phyloP scores from a whole-genome alignment of 2,888 invertebrate species.

The Euspilapteryx auroguttella region DNA sequence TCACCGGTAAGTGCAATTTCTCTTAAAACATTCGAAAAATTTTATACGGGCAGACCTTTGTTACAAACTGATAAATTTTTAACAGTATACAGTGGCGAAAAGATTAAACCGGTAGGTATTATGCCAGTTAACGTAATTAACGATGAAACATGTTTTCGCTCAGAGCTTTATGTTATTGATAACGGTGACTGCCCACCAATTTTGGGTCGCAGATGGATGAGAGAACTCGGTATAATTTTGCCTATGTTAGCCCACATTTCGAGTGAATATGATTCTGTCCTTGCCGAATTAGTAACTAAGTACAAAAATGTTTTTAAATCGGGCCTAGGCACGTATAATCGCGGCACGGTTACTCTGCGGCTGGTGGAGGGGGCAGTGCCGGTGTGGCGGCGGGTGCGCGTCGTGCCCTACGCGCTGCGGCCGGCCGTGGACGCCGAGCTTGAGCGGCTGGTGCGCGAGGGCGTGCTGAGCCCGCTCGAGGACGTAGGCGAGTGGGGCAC shows the following conservation, averaged over 20 bases:
- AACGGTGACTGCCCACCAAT: not conserved
- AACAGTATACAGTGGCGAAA: not conserved
- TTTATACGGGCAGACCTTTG: not conserved
- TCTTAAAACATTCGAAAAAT: slow-evolving; percentile 1
- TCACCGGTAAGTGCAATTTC: slow-evolving; percentile 4
- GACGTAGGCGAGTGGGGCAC: slow-evolving; percentile 1
- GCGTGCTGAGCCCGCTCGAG: not conserved
- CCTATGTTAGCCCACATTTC: not conserved
- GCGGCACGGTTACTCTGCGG: not conserved
- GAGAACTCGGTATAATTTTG: not conserved
- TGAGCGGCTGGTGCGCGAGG: not conserved
- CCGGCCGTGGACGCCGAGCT: not conserved
- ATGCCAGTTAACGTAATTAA: not conserved
- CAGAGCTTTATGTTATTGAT: not conserved
- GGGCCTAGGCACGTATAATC: not conserved
- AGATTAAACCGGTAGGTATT: not conserved
- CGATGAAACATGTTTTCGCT: not conserved
- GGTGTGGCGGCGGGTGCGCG: not conserved
- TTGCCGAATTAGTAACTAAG: too few relatives aligned
- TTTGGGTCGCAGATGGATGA: not conserved
- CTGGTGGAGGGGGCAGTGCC: not conserved
- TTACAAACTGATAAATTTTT: not conserved
- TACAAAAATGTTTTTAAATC: not conserved
- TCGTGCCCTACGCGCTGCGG: too few relatives aligned
- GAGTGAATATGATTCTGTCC: not conserved